Percentiles rank a stretch among this genome's conserved stretches.
Evolutionary conservation across 2,888 invertebrate genomes (phyloP).

Genomic region (Digitonthophagus gazella): DNA sequence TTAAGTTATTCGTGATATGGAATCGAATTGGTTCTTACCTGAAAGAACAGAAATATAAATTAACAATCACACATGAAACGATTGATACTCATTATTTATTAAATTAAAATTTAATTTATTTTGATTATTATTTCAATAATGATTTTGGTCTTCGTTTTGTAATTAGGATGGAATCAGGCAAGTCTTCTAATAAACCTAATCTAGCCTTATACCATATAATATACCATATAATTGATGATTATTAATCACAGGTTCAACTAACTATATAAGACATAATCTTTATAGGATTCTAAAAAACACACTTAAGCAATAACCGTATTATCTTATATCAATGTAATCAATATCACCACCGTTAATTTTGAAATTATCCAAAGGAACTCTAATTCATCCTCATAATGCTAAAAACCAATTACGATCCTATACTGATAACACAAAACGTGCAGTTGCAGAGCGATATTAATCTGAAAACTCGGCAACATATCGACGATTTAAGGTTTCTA

Average conservation of each 20-base stretch:
- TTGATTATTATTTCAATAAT: no score
- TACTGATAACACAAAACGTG: background rate
- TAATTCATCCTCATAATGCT: background rate
- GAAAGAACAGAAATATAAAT: background rate
- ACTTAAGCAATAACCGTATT: background rate
- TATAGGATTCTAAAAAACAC: background rate
- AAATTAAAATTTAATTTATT: background rate
- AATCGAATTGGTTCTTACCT: background rate
- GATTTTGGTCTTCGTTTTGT: no score
- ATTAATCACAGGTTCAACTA: no score
- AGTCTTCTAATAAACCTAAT: no score
- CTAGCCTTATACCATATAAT: no score
- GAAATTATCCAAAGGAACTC: background rate
- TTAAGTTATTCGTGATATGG: background rate
- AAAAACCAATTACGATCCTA: background rate
- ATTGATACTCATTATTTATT: background rate
- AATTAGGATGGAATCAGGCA: no score
- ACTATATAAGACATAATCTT: no score
- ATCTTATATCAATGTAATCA: background rate
- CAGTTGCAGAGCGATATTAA: background rate
- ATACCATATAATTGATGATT: no score
- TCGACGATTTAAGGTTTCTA: background rate
- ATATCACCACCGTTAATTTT: background rate
- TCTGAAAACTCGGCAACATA: background rate
- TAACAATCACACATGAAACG: background rate